These are phyloP conservation scores for Stenichneumon culpator DNA, from an alignment of 2,888 invertebrate genomes.

Conservation along the genomic window DNA sequence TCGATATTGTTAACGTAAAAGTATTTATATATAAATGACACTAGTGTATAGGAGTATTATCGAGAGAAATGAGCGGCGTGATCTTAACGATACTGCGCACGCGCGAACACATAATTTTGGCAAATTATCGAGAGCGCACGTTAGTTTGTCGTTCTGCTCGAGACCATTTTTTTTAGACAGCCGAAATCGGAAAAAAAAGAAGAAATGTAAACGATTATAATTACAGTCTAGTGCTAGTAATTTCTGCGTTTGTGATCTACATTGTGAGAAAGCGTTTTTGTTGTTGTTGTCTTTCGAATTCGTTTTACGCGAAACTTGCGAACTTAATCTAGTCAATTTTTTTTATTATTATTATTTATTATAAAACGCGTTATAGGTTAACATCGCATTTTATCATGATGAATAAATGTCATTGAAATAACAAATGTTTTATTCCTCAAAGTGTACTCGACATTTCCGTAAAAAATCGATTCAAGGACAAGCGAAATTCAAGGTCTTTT, in stretches of 20 bases:
- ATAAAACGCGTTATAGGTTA: conserved; percentile 31
- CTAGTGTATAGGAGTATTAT: conserved; percentile 46
- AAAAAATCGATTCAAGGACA: not conserved
- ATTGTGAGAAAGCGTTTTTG: conserved; percentile 5
- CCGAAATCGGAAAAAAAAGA: conserved; percentile 9
- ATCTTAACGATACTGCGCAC: conserved; percentile 1
- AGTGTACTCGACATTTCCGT: not conserved
- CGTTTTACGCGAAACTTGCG: not conserved
- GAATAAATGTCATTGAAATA: conserved; percentile 65
- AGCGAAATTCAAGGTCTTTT: too few relatives aligned
- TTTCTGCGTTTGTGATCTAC: conserved; percentile 21
- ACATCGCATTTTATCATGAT: conserved; percentile 48
- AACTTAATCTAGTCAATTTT: conserved; percentile 54
- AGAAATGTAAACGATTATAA: conserved; percentile 13
- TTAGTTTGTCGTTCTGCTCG: conserved; percentile 9
- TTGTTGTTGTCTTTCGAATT: conserved; percentile 8
- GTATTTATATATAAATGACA: conserved; percentile 61
- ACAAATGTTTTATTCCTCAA: conserved; percentile 17
- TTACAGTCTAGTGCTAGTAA: conserved; percentile 30
- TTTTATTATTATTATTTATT: conserved; percentile 9
- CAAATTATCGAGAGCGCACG: conserved; percentile 43
- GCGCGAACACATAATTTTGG: conserved; percentile 5
- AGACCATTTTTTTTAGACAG: conserved; percentile 49
- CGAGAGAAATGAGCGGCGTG: conserved; percentile 2
- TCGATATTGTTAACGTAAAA: conserved; percentile 60